Conservation (phyloP, 1,140 invertebrate genomes). For the Camponotus vicinus region DNA sequence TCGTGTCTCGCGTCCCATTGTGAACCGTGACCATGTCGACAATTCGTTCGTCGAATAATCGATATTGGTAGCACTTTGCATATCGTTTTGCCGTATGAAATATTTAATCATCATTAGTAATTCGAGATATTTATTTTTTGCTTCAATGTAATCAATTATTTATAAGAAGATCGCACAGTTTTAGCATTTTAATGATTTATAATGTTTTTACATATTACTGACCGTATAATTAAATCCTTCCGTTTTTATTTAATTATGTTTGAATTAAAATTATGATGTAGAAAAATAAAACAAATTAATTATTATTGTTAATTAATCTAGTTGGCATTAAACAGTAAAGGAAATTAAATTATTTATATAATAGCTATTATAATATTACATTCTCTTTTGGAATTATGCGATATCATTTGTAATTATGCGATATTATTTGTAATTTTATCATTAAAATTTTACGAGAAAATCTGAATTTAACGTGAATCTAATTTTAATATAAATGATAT, state of each 20-base stretch:
- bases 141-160: background rate
- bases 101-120: background rate
- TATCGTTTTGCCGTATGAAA: background rate
- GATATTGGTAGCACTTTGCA: background rate
- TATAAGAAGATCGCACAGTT: background rate
- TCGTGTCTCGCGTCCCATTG: background rate
- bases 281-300: background rate
- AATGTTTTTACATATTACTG: no score
- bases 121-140: background rate
- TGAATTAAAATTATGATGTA: background rate
- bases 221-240: background rate
- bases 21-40: background rate
- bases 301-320: background rate
- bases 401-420: no score
- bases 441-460: no score
- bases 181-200: background rate
- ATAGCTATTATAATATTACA: background rate
- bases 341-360: slow-evolving; percentile 22
- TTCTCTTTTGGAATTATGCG: no score
- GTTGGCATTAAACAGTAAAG: background rate
- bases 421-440: no score
- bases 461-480: background rate
- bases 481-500: slow-evolving; percentile 11
- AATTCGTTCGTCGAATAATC: background rate
- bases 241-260: background rate